phyloP scores from a whole-genome alignment of 2,797 vertebrate species.

The Brachyalestes nurse region DNA sequence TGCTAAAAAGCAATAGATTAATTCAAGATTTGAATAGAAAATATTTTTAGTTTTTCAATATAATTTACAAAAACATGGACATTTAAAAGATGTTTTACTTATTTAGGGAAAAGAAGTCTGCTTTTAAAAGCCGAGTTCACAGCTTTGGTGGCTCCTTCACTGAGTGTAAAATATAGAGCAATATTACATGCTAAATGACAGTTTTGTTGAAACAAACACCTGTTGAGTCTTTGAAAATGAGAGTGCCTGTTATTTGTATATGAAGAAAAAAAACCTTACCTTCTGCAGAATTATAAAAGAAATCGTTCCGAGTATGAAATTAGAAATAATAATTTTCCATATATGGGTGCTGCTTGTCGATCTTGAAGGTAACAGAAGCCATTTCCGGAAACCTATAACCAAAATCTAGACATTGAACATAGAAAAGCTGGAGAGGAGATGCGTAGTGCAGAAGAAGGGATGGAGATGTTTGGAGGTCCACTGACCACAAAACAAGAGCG shows the following conservation, averaged over 20 bases:
- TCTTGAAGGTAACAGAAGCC: slow-evolving; percentile 56
- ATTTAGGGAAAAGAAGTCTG: not conserved
- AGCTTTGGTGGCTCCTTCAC: not conserved
- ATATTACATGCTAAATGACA: not conserved
- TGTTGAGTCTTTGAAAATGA: slow-evolving; percentile 7
- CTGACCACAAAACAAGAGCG: slow-evolving; percentile 56
- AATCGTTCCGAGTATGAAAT: not conserved
- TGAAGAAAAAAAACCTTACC: slow-evolving; percentile 18
- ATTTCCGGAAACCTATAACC: slow-evolving; percentile 59
- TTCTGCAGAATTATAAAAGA: slow-evolving; percentile 14
- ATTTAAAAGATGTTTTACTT: no score
- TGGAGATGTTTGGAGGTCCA: slow-evolving; percentile 24
- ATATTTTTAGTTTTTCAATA: no score
- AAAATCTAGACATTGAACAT: not conserved
- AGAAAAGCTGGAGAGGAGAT: not conserved
- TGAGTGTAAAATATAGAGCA: not conserved
- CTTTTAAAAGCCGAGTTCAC: not conserved
- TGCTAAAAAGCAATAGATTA: not conserved
- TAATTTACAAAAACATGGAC: not conserved
- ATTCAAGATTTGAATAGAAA: no score
- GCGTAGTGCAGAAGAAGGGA: not conserved
- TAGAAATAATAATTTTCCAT: slow-evolving; percentile 29
- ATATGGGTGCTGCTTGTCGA: slow-evolving; percentile 53
- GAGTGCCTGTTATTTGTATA: not conserved
- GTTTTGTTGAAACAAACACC: not conserved